Conservation (phyloP, 2,888 invertebrate species). For the Eilema depressum region DNA sequence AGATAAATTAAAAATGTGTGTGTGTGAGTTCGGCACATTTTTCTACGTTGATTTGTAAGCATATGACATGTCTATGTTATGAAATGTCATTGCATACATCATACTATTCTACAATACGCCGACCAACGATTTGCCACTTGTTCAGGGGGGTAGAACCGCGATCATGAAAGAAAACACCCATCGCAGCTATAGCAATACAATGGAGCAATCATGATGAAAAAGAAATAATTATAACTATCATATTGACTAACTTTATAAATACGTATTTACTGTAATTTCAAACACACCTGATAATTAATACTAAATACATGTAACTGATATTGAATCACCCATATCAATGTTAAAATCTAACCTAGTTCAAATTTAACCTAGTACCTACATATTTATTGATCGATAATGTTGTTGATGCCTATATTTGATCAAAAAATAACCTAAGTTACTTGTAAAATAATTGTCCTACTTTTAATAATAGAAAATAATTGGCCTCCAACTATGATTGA, state of each 20-base stretch:
- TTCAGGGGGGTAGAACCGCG: too few relatives aligned
- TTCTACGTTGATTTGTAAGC: too few relatives aligned
- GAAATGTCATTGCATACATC: too few relatives aligned
- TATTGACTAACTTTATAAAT: not conserved
- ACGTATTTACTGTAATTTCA: not conserved
- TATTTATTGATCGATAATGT: not conserved
- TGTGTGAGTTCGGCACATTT: too few relatives aligned
- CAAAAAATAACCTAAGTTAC: not conserved
- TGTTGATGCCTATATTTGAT: not conserved
- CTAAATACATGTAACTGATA: not conserved
- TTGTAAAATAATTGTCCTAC: not conserved
- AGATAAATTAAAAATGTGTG: too few relatives aligned
- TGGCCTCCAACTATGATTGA: too few relatives aligned
- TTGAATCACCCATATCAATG: not conserved
- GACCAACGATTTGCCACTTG: too few relatives aligned
- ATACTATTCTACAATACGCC: too few relatives aligned
- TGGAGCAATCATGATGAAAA: not conserved
- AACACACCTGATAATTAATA: slow-evolving; percentile 1
- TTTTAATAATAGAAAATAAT: not conserved
- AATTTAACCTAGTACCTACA: not conserved
- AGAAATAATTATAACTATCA: not conserved
- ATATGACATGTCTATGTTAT: too few relatives aligned
- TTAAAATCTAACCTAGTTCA: slow-evolving; percentile 4
- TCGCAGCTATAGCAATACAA: not conserved
- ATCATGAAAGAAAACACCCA: too few relatives aligned